Evolutionary conservation across 2,113 vertebrate species (phyloP).

Genomic region (Gulo gulo): DNA sequence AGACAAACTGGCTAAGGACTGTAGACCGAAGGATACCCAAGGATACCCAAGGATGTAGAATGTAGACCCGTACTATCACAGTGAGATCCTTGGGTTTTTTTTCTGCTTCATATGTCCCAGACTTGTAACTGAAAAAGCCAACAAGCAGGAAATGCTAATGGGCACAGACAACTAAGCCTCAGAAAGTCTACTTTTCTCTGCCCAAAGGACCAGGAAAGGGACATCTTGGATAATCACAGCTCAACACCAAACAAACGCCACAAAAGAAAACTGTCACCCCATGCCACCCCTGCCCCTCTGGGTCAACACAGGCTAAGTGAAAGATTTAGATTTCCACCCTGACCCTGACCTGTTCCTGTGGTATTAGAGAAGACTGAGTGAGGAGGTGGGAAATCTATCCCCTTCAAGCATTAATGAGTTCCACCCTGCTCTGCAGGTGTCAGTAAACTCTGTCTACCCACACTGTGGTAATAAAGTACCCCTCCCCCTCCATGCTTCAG

Average conservation of each 20-base stretch:
- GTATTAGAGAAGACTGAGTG: neutral
- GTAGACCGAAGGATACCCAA: neutral
- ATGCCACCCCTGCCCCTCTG: accelerated
- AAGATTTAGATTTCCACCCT: neutral
- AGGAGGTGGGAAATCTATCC: neutral
- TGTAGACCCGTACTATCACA: neutral
- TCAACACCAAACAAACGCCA: neutral
- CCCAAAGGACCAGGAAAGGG: neutral
- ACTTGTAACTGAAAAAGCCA: neutral
- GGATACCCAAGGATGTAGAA: too few relatives aligned
- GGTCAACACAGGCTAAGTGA: neutral
- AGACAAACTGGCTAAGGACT: neutral
- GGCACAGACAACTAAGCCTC: neutral
- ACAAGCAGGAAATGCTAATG: neutral
- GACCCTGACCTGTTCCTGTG: neutral
- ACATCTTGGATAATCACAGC: neutral
- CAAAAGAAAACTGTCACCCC: neutral
- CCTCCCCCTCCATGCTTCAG: accelerated
- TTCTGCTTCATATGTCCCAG: neutral
- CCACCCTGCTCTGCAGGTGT: neutral
- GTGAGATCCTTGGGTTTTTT: neutral
- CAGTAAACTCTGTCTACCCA: too few relatives aligned
- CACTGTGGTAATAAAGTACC: neutral
- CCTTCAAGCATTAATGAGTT: neutral
- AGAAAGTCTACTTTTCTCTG: neutral